These are phyloP conservation scores for Chironomus striatipennis DNA, from an alignment of 1,140 invertebrate species.

Conservation along the genomic window DNA sequence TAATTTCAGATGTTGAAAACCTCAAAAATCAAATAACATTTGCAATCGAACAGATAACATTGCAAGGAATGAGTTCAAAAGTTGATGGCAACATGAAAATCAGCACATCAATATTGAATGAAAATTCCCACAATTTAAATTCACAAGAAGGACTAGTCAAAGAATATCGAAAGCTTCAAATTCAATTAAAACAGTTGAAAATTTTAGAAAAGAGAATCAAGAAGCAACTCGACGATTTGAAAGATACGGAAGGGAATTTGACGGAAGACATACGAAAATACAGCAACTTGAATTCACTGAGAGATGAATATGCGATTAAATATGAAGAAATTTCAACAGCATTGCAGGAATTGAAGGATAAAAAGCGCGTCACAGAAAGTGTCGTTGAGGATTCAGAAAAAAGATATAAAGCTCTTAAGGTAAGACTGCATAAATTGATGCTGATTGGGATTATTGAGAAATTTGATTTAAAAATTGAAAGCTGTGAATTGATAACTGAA, in stretches of 20 bases:
- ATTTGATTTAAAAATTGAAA: not conserved
- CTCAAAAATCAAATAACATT: conserved; percentile 26
- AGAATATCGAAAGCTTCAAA: conserved; percentile 25
- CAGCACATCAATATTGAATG: conserved; percentile 11
- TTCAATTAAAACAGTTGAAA: conserved; percentile 35
- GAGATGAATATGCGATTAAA: conserved; percentile 31
- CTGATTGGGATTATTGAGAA: not conserved
- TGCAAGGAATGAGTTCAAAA: conserved; percentile 26
- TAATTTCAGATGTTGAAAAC: conserved; percentile 24
- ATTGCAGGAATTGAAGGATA: conserved; percentile 31
- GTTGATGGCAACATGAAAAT: conserved; percentile 6
- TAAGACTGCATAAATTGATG: not conserved
- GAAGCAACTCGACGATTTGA: conserved; percentile 32
- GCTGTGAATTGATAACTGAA: too few relatives aligned
- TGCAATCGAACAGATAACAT: conserved; percentile 26
- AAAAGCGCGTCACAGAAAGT: conserved; percentile 29
- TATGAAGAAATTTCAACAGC: conserved; percentile 31
- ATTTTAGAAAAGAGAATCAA: conserved; percentile 36
- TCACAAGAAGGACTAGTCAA: conserved; percentile 24
- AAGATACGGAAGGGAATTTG: conserved; percentile 26
- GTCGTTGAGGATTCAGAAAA: conserved; percentile 31
- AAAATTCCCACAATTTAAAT: conserved; percentile 25
- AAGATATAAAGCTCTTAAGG: conserved; percentile 35
- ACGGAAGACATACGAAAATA: conserved; percentile 15
- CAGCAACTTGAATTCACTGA: conserved; percentile 32